Evolutionary conservation across 2,113 vertebrate species (phyloP), one percentile per base, ranked within the genome.

Genomic region (Theristicus caerulescens): DNA sequence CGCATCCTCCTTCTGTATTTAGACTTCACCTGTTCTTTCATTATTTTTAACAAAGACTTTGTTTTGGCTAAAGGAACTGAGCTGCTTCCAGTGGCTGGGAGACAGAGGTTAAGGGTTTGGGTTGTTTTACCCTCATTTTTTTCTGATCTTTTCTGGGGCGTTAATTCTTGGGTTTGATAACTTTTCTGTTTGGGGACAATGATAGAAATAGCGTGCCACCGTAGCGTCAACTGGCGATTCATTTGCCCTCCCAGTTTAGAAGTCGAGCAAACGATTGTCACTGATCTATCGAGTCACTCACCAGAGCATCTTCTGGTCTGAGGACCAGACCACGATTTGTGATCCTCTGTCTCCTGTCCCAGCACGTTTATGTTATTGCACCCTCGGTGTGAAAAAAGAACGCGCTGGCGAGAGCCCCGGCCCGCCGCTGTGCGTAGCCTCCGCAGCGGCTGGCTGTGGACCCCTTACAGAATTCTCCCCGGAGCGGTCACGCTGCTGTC

Each of bases 21-120:
- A 94, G 95, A 18, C 78, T 54, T 97, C 95, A 93, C 93, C 91
- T 95, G 86, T 72, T 96, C 88, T 73, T 83, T 51, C 72, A 34
- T 80, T 86, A 86, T 81, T 92, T 92, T 91, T 82, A 79, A 88
- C 64, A 49, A 71, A 88, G 74, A 34, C 42, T 83, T 66, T 67
- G 64, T 58, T 93, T 64, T 83, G 86, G 19, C 47, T 21, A 3
- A 31, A 31, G 67, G 25, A 59, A 36, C 77, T 1, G 29, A 58
- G 42, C 71, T 73, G 47, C 49, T 80, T 26, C 54, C 73, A 36
- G 71, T 11, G 42, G 20, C 46, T 29, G 62, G 34, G 52, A 82
- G 57, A 54, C 29, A 10, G 51, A 47, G 26, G 20, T 42, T 2
- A 6, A 32, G 8, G 18, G 25, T 42, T 78, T 73, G 76, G 29